Percentiles rank a stretch among this genome's conserved stretches.
phyloP scores from a whole-genome alignment of 2,113 vertebrate genomes.

The Rhegmatorhina hoffmannsi region DNA sequence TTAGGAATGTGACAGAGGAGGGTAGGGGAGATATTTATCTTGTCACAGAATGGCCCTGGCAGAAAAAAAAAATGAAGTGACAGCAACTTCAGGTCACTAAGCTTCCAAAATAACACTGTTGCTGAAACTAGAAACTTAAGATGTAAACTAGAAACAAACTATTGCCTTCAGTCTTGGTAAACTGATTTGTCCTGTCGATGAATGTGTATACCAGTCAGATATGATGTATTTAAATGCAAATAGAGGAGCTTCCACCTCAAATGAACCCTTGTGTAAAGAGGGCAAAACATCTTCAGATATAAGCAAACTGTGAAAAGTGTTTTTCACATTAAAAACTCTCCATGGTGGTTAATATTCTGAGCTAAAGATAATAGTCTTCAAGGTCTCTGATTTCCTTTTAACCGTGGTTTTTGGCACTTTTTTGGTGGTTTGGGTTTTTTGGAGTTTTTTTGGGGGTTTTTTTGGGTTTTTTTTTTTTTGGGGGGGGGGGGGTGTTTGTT shows the following conservation, averaged over 20 bases:
- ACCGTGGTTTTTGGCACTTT: not conserved
- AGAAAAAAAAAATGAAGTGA: conserved; percentile 42
- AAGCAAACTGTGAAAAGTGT: not conserved
- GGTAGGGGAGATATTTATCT: not conserved
- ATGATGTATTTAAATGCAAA: not conserved
- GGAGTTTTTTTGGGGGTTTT: not conserved
- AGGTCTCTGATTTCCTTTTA: not conserved
- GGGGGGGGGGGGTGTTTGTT: too few relatives aligned
- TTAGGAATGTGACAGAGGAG: not conserved
- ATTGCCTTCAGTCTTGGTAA: not conserved
- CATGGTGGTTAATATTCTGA: not conserved
- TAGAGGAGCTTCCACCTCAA: not conserved
- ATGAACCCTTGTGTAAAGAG: not conserved
- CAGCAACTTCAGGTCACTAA: conserved; percentile 51
- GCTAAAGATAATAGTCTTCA: not conserved
- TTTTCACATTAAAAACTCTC: not conserved
- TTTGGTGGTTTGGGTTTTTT: not conserved
- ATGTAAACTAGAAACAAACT: conserved; percentile 43
- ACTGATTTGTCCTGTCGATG: not conserved
- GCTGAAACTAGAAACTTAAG: conserved; percentile 53
- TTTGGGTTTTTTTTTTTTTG: not conserved
- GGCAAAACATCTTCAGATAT: not conserved
- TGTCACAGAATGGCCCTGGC: conserved; percentile 20
- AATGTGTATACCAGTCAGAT: not conserved
- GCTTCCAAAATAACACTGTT: conserved; percentile 63